Evolutionary conservation across 2,888 invertebrate genomes (phyloP), one percentile per base, ranked within the genome.

Genomic region (Abrostola tripartita): DNA sequence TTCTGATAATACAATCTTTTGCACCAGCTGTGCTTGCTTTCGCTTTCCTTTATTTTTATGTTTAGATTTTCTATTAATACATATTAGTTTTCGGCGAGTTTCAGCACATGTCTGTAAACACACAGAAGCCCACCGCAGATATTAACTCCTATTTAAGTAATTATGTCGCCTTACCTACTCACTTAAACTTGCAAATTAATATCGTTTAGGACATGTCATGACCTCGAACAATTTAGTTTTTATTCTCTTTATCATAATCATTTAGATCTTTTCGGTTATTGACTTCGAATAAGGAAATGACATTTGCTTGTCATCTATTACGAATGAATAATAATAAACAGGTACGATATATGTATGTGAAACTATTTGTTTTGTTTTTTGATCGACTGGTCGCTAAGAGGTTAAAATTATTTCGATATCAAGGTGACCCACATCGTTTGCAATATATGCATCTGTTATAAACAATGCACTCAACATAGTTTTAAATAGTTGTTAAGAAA

Each of bases 251-350:
- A 64, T 67, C 14, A 55, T 62, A 71, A 68, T 75, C 57, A 57
- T 55, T 64, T 59, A 63, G 61, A 76, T 81, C 74, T 78, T 79
- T 80, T 81, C 82, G 85, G 86, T 85, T 85, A 88, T 88, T 86
- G 86, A 88, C 86, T 81, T 79, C 77, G 71, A 80, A 83, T 74
- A 76, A 86, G 82, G 83, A 87, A 86, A 85, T 83, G 81, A 82
- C 79, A 83, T 83, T 83, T 73, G 70, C 68, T 76, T 75, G 80
- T 76, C 79, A 69, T 81, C 70, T 80, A 81, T 69, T 63, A 65
- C 59, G 69, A 78, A 72, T 70, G 65, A 73, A 72, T 72, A 74
- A 68, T 65, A 64, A 60, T 59, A 47, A 69, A 66, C 47, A 50
- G 8, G 41, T 58, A 54, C 41, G 41, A 52, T 63, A 61, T 67